Evolutionary conservation across 2,113 vertebrate genomes (phyloP).

Genomic region (Mugil cephalus): DNA sequence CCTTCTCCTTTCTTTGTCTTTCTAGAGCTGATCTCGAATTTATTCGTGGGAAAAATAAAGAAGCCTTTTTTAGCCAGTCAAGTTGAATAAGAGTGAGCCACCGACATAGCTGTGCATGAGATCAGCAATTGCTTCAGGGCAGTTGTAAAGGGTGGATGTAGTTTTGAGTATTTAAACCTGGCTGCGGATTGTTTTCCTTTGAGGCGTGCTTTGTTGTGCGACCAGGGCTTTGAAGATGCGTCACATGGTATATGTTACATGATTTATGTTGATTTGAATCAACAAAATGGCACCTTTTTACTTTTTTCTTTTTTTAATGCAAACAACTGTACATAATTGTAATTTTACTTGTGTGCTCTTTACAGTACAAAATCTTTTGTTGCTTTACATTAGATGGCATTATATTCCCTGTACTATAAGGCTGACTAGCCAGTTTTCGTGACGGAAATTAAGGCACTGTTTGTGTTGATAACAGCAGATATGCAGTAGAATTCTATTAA

Average conservation of each 20-base stretch:
- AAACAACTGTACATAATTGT: constrained; percentile 48
- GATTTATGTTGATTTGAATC: constrained; percentile 64
- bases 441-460: constrained; percentile 22
- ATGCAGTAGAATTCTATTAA: background rate
- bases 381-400: constrained; percentile 24
- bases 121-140: constrained; percentile 17
- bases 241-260: constrained; percentile 56
- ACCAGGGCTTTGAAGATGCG: constrained; percentile 45
- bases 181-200: constrained; percentile 48
- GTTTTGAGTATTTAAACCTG: constrained; percentile 45
- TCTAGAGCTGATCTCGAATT: constrained; percentile 24
- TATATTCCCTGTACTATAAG: constrained; percentile 2
- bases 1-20: constrained; percentile 29
- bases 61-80: background rate
- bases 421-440: constrained; percentile 38
- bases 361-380: background rate
- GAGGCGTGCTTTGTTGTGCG: constrained; percentile 31
- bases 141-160: constrained; percentile 18
- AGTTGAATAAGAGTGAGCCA: background rate
- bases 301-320: constrained; percentile 42
- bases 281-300: constrained; percentile 52
- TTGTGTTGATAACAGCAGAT: constrained; percentile 1
- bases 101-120: background rate
- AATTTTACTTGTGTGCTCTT: constrained; percentile 4
- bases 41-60: background rate